phyloP scores from a whole-genome alignment of 1,140 invertebrate species.

The Drosophila lacteicornis region DNA sequence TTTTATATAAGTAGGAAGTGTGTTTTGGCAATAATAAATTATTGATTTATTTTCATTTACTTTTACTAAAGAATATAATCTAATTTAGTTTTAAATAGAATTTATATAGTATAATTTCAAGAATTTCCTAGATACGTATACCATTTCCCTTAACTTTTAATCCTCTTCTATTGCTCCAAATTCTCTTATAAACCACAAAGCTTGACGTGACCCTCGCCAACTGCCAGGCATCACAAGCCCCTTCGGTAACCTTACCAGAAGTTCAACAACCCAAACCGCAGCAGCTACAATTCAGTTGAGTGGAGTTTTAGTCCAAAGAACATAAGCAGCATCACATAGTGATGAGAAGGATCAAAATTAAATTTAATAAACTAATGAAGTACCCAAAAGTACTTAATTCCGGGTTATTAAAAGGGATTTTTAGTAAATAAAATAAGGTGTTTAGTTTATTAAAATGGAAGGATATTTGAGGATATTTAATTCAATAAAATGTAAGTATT shows the following conservation, averaged over 20 bases:
- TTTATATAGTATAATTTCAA: not conserved
- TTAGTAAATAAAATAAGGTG: too few species aligned
- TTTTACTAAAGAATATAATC: not conserved
- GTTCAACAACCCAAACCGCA: slow-evolving; percentile 39
- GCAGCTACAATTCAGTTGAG: slow-evolving; percentile 36
- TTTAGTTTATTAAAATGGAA: too few species aligned
- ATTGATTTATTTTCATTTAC: too few species aligned
- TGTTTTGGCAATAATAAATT: too few species aligned
- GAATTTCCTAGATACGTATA: not conserved
- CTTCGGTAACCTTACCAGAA: slow-evolving; percentile 22
- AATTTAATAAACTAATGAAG: not conserved
- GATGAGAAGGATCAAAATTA: not conserved
- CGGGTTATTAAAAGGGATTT: too few species aligned
- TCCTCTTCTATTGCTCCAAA: not conserved
- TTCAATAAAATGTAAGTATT: not conserved
- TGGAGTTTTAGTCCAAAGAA: slow-evolving; percentile 18
- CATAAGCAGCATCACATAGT: slow-evolving; percentile 10
- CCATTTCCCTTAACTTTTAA: not conserved
- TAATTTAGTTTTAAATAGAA: too few species aligned
- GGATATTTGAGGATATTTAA: too few species aligned
- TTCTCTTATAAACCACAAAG: slow-evolving; percentile 17
- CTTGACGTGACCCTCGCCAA: not conserved
- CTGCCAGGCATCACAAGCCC: not conserved
- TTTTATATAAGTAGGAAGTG: too few species aligned
- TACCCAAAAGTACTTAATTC: too few species aligned